phyloP scores from a whole-genome alignment of 2,113 vertebrate species.

The Tachysurus fulvidraco region DNA sequence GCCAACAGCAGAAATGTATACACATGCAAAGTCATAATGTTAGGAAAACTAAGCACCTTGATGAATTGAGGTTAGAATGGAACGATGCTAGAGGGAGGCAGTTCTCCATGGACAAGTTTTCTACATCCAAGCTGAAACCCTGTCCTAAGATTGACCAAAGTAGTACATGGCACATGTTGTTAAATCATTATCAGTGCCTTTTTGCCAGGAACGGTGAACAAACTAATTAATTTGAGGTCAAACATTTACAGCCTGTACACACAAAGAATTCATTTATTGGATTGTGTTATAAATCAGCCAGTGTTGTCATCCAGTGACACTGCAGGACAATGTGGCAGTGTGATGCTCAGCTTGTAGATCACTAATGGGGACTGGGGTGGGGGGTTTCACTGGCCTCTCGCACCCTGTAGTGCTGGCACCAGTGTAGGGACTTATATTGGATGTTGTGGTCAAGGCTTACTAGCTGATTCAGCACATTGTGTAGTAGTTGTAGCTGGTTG shows the following conservation, averaged over 20 bases:
- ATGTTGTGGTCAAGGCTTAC: constrained; percentile 4
- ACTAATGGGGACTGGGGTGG: constrained; percentile 16
- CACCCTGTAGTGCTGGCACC: constrained; percentile 35
- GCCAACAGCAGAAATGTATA: constrained; percentile 32
- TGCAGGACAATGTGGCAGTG: constrained; percentile 59
- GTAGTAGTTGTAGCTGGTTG: neutral
- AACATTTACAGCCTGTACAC: constrained; percentile 67
- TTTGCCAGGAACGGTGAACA: constrained; percentile 58
- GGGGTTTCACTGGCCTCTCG: constrained; percentile 9
- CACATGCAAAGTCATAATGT: constrained; percentile 28
- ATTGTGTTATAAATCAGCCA: constrained; percentile 67
- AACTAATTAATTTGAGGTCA: constrained; percentile 68
- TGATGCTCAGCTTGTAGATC: constrained; percentile 50
- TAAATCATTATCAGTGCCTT: constrained; percentile 67
- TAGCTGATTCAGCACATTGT: constrained; percentile 4
- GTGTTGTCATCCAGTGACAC: constrained; percentile 61
- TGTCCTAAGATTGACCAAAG: neutral
- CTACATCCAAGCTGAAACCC: neutral
- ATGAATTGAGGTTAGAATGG: constrained; percentile 16
- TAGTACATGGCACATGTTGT: constrained; percentile 28
- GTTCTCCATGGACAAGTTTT: neutral
- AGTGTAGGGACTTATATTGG: constrained; percentile 10
- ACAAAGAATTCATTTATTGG: constrained; percentile 66
- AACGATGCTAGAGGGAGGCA: neutral
- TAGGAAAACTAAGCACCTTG: neutral